Evolutionary conservation across 1,140 invertebrate species (phyloP).

Genomic region (Cryptotermes secundus): DNA sequence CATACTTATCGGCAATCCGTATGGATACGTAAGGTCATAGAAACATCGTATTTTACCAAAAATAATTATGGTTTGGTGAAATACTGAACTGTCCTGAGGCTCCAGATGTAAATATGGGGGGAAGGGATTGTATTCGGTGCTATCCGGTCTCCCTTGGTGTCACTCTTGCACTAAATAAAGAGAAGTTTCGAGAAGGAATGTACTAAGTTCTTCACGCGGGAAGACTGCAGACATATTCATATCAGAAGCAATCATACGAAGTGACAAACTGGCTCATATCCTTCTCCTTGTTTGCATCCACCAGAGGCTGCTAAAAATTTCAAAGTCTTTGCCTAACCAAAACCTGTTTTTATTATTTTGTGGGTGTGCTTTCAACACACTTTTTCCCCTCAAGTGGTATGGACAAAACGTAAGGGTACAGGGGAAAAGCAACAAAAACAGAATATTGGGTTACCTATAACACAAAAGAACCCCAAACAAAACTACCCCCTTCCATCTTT

Average conservation of each 20-base stretch:
- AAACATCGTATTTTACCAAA: no score
- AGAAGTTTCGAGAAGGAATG: neutral
- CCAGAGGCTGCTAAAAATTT: neutral
- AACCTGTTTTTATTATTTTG: neutral
- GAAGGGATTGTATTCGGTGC: no score
- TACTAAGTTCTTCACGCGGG: neutral
- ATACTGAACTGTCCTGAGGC: no score
- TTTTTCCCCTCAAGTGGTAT: neutral
- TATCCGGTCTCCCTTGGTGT: no score
- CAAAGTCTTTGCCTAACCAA: neutral
- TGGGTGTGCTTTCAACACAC: constrained; percentile 4
- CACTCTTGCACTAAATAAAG: no score
- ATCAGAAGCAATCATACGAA: no score
- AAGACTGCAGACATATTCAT: neutral
- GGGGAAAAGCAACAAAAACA: neutral
- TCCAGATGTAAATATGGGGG: no score
- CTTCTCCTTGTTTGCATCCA: neutral
- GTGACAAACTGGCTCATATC: no score
- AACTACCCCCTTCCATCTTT: neutral
- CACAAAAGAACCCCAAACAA: constrained; percentile 16
- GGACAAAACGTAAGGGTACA: neutral
- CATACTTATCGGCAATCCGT: no score
- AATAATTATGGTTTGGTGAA: no score
- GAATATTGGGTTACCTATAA: constrained; percentile 17
- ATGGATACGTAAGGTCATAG: no score